These are phyloP conservation scores for Phalacrocorax brasilianus DNA, from an alignment of 2,113 vertebrate genomes.

Conservation along the genomic window DNA sequence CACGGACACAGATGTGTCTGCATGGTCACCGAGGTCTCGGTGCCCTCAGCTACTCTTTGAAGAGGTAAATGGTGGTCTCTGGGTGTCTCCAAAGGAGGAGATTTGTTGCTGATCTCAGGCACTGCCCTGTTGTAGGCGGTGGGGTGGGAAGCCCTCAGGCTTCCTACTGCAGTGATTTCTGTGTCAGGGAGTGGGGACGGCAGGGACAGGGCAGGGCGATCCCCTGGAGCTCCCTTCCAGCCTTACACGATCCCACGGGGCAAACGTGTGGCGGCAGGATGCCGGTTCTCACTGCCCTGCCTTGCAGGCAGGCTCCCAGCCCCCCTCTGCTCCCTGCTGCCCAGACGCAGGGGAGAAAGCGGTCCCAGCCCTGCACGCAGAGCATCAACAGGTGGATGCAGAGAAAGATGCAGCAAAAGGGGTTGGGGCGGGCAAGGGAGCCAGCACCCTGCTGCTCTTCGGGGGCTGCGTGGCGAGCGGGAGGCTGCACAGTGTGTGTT, in stretches of 20 bases:
- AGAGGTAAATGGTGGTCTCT: not conserved
- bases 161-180: not conserved
- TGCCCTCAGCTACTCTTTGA: not conserved
- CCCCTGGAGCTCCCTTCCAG: not conserved
- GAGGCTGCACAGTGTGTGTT: not conserved
- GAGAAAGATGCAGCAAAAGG: not conserved
- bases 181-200: not conserved
- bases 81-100: not conserved
- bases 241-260: accelerated
- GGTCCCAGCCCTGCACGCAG: not conserved
- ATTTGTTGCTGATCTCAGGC: not conserved
- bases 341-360: not conserved
- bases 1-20: not conserved
- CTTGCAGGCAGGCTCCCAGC: not conserved
- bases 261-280: accelerated
- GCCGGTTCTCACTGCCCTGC: not conserved
- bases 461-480: not conserved
- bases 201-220: not conserved
- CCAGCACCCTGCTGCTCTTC: not conserved
- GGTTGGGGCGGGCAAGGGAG: not conserved
- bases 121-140: not conserved
- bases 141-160: not conserved
- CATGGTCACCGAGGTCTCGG: not conserved
- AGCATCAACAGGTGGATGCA: not conserved
- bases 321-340: not conserved